phyloP scores from a whole-genome alignment of 2,113 vertebrate species.

The Macrotus californicus region DNA sequence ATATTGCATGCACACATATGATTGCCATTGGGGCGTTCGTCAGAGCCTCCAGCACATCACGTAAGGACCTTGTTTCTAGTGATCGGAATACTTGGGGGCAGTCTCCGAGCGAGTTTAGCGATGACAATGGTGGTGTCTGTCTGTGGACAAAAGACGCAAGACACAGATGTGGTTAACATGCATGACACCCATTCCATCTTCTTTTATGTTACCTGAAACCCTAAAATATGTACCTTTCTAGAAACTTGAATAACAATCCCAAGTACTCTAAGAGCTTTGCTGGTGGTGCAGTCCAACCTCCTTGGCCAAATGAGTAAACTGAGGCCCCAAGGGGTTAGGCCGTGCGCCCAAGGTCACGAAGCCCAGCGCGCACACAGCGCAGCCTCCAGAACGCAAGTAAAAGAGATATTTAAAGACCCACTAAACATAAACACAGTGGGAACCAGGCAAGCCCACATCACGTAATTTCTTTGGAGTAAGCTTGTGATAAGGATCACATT shows the following conservation, averaged over 20 bases:
- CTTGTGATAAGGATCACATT: constrained; percentile 45
- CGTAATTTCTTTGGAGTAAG: constrained; percentile 44
- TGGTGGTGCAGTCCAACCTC: neutral
- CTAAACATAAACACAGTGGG: neutral
- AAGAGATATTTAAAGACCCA: constrained; percentile 12
- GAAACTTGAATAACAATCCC: neutral
- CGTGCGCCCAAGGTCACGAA: neutral
- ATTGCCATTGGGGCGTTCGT: neutral
- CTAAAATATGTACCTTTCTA: neutral
- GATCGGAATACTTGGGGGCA: neutral
- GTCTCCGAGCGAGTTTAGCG: neutral
- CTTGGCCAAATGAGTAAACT: neutral
- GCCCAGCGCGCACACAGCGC: neutral
- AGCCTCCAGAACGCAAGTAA: neutral
- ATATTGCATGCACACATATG: neutral
- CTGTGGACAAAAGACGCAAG: neutral
- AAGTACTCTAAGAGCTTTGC: neutral
- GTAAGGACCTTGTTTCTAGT: neutral
- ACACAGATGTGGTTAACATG: neutral
- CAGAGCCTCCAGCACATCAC: neutral
- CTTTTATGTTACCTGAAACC: neutral
- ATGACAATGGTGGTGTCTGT: neutral
- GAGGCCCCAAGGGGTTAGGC: neutral
- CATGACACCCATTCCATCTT: neutral
- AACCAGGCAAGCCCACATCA: neutral